phyloP scores from a whole-genome alignment of 2,113 vertebrate genomes.

The Lucifuga dentata region DNA sequence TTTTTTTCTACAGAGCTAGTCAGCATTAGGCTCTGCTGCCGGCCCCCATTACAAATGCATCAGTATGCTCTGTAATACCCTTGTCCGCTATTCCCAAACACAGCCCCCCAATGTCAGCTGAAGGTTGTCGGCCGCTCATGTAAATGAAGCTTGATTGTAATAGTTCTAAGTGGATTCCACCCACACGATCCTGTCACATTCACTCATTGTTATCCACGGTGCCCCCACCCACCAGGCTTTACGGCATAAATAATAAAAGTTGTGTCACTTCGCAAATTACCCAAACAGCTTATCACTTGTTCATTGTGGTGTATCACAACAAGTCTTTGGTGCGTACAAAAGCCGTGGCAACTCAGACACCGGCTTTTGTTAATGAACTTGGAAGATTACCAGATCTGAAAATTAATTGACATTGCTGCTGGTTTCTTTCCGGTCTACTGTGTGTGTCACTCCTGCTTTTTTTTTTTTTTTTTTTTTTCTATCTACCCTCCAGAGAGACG shows the following conservation, averaged over 20 bases:
- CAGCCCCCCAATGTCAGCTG: constrained; percentile 74
- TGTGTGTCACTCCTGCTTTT: constrained; percentile 1
- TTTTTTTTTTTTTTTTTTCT: constrained; percentile 12
- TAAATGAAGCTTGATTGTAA: constrained; percentile 82
- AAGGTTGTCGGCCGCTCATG: constrained; percentile 76
- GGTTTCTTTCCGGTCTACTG: constrained; percentile 27
- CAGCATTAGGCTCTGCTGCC: constrained; percentile 61
- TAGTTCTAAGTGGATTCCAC: constrained; percentile 79
- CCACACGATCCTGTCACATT: constrained; percentile 77
- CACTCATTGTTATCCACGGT: constrained; percentile 70
- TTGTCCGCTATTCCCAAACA: constrained; percentile 73
- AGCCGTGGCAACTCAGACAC: constrained; percentile 65
- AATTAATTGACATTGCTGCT: constrained; percentile 70
- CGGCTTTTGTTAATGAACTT: constrained; percentile 78
- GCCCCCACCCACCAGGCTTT: constrained; percentile 60
- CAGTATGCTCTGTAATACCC: constrained; percentile 74
- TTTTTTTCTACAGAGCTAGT: constrained; percentile 43
- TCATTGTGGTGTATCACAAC: constrained; percentile 74
- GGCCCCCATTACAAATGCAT: constrained; percentile 77
- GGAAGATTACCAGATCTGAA: constrained; percentile 79
- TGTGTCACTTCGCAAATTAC: constrained; percentile 80
- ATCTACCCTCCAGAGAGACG: constrained; percentile 18
- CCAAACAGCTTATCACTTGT: constrained; percentile 80
- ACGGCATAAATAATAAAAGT: constrained; percentile 80
- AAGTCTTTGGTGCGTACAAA: constrained; percentile 63